Conservation (phyloP, 2,113 vertebrate species). For the Asarcornis scutulata region DNA sequence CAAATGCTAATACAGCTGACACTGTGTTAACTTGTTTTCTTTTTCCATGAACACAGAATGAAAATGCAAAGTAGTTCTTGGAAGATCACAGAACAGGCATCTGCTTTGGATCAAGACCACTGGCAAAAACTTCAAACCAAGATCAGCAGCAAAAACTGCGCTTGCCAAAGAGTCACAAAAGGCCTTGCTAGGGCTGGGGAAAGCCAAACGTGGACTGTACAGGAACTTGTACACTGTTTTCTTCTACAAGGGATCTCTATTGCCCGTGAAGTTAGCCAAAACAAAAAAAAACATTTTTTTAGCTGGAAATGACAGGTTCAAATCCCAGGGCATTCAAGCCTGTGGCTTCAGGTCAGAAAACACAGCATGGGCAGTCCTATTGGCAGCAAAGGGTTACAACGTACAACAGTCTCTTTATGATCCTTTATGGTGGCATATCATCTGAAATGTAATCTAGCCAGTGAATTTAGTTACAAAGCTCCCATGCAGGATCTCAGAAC, state of each 20-base stretch:
- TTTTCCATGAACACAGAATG: slow-evolving; percentile 3
- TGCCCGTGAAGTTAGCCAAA: background rate
- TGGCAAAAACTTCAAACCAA: background rate
- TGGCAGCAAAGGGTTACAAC: background rate
- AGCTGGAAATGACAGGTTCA: background rate
- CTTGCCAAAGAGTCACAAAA: background rate
- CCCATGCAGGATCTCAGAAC: background rate
- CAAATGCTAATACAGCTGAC: slow-evolving; percentile 32
- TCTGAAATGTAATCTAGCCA: background rate
- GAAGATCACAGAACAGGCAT: background rate
- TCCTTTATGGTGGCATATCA: background rate
- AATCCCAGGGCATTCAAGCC: background rate
- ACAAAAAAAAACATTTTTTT: background rate
- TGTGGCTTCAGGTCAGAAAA: background rate
- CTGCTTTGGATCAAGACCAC: slow-evolving; percentile 23
- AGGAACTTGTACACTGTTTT: background rate
- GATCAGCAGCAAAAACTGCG: background rate
- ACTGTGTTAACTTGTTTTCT: background rate
- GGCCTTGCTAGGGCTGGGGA: background rate
- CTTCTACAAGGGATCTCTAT: background rate
- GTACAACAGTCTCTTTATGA: background rate
- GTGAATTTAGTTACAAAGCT: background rate
- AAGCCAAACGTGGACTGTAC: background rate
- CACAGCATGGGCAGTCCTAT: background rate
- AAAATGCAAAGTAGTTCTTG: slow-evolving; percentile 39